Evolutionary conservation across 2,797 vertebrate species (phyloP).

Genomic region (Pristis pectinata): DNA sequence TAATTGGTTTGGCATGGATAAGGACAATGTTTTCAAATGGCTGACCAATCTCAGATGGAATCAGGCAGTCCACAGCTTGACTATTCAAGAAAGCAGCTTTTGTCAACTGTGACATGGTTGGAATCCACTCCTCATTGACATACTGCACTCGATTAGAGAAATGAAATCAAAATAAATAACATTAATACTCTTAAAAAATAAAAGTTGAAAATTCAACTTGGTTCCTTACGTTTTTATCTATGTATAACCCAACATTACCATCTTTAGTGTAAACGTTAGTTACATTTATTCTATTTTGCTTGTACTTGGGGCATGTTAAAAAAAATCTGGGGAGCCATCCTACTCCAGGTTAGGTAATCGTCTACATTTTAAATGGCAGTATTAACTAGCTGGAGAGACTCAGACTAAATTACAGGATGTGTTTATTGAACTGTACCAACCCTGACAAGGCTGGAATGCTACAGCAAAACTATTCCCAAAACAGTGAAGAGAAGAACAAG

Average conservation of each 20-base stretch:
- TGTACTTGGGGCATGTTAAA: neutral
- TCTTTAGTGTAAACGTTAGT: neutral
- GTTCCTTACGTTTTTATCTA: neutral
- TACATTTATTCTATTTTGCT: neutral
- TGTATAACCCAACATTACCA: neutral
- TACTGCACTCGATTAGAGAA: slow-evolving; percentile 54
- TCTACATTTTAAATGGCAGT: neutral
- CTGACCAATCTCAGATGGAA: slow-evolving; percentile 57
- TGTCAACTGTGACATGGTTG: slow-evolving; percentile 57
- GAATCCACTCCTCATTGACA: slow-evolving; percentile 60
- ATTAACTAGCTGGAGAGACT: neutral
- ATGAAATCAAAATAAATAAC: slow-evolving; percentile 24
- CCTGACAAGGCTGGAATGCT: neutral
- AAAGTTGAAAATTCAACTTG: neutral
- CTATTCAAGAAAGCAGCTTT: slow-evolving; percentile 62
- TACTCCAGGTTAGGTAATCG: no score
- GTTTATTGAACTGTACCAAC: neutral
- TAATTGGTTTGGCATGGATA: slow-evolving; percentile 55
- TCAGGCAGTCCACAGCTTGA: slow-evolving; percentile 65
- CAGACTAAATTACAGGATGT: neutral
- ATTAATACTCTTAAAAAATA: neutral
- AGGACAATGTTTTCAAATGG: slow-evolving; percentile 47
- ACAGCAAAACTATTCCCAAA: neutral
- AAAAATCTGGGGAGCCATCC: neutral
- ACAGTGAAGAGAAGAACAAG: neutral